Conservation (phyloP, 2,888 invertebrate species). For the Pterostichus niger region DNA sequence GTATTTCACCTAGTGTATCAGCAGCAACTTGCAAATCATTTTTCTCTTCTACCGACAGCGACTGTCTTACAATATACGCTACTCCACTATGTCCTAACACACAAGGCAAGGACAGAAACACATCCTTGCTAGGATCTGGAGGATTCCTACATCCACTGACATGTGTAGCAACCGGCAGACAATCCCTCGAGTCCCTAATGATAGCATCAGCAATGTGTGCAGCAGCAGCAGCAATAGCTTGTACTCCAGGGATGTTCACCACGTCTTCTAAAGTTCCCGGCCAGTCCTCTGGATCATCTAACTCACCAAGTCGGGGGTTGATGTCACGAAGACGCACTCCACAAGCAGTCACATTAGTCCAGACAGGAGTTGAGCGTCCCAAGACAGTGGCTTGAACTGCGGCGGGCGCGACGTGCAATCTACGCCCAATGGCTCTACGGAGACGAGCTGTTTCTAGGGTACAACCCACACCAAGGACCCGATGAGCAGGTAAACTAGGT, state of each 20-base stretch:
- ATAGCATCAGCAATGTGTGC: constrained; percentile 84
- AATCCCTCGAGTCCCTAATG: constrained; percentile 84
- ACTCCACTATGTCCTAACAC: constrained; percentile 77
- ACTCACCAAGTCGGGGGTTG: constrained; percentile 79
- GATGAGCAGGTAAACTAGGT: constrained; percentile 78
- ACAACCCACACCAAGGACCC: constrained; percentile 82
- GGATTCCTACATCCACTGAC: constrained; percentile 79
- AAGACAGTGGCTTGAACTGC: constrained; percentile 82
- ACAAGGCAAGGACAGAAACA: constrained; percentile 81
- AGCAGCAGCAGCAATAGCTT: constrained; percentile 84
- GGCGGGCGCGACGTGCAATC: constrained; percentile 79
- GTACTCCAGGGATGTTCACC: constrained; percentile 84
- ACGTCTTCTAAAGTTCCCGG: constrained; percentile 10
- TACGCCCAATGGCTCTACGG: constrained; percentile 80
- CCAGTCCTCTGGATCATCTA: constrained; percentile 87
- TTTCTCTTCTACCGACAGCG: constrained; percentile 76
- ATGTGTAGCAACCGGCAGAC: constrained; percentile 88
- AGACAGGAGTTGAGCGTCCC: constrained; percentile 78
- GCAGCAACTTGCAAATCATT: constrained; percentile 77
- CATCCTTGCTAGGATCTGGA: constrained; percentile 78
- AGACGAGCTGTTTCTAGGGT: constrained; percentile 83
- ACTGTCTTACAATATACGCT: constrained; percentile 77
- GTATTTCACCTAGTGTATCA: constrained; percentile 75
- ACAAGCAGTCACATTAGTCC: constrained; percentile 83
- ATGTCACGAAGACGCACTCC: constrained; percentile 81